Evolutionary conservation across 2,113 vertebrate species (phyloP), one percentile per base, ranked within the genome.

Genomic region (Poeciliopsis retropinna): DNA sequence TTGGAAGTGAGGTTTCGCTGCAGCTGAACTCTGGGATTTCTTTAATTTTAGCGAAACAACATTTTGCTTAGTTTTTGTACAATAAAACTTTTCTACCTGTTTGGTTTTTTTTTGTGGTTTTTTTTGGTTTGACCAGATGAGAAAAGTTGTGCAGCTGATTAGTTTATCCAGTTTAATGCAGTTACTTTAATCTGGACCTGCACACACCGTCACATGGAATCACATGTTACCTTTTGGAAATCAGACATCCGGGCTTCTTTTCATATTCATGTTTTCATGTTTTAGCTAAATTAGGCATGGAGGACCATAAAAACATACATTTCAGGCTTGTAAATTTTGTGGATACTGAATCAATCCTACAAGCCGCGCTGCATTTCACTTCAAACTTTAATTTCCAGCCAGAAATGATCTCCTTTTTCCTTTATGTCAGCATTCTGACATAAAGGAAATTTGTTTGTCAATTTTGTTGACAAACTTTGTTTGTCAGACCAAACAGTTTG

Each of bases 141-240:
- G 3, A 31, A 32, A 67, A 39, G 57, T 67, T 47, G 25, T 9
- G 31, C 64, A 41, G 6, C 67, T 47, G 31, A 74, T 73, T 69
- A 67, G 67, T 82, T 76, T 81, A 30, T 34, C 34, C 51, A 60
- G 13, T 25, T 60, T n/a, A 64, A 27, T 51, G 28, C 12, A 30
- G 29, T 72, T 41, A 60, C 22, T 77, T 51, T n/a, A n/a, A 73
- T 64, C 63, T 13, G 10, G 34, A 67, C 67, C 74, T 19, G 30
- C 72, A 74, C 79, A 75, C 69, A 70, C 28, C 73, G 70, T 77
- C 73, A 54, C 78, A 70, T 60, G 62, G 60, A 31, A 19, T 74
- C 71, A 61, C 51, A 76, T 67, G 68, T 71, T 17, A 64, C 39
- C 10, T 37, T 83, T 70, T 77, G 57, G 66, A 57, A 72, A 84